A percentile compares a stretch with the other conserved stretches of the same genome.
Conservation (phyloP, 1,140 invertebrate genomes). For the Samia ricini region DNA sequence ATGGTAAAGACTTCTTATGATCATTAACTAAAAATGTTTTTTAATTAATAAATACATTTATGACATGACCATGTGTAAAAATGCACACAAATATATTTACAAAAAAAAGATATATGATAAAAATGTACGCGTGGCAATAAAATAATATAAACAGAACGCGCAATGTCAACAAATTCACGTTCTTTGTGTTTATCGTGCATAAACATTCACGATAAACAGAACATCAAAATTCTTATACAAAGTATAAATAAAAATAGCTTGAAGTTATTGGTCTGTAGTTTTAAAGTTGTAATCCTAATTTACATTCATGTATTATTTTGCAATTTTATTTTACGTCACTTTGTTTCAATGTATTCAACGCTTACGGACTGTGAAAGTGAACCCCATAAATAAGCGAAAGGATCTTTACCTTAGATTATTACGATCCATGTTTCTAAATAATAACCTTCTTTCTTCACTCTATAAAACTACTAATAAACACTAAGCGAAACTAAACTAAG, state of each 20-base stretch:
- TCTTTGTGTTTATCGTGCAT: conserved; percentile 11
- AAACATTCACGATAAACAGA: neutral
- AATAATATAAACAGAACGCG: conserved; percentile 31
- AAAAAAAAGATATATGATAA: conserved; percentile 16
- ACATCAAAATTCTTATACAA: neutral
- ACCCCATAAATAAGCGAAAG: conserved; percentile 31
- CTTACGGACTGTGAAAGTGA: conserved; percentile 29
- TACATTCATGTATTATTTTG: neutral
- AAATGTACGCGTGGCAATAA: conserved; percentile 19
- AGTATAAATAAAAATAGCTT: neutral
- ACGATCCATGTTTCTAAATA: conserved; percentile 48
- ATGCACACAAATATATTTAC: neutral
- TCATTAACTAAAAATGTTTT: too few species aligned
- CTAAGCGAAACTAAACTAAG: conserved; percentile 27
- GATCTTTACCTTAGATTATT: conserved; percentile 63
- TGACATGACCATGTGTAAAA: too few species aligned
- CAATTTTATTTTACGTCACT: neutral
- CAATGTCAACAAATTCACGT: neutral
- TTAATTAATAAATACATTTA: too few species aligned
- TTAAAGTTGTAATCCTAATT: neutral
- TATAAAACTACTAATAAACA: conserved; percentile 27
- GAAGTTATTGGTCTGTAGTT: neutral
- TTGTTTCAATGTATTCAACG: neutral
- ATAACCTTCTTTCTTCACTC: conserved; percentile 5
- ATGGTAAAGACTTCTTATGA: too few species aligned